A percentile compares a stretch with the other conserved stretches of the same genome.
These are phyloP conservation scores for Rynchops niger DNA, from an alignment of 2,113 vertebrate genomes.

Conservation along the genomic window DNA sequence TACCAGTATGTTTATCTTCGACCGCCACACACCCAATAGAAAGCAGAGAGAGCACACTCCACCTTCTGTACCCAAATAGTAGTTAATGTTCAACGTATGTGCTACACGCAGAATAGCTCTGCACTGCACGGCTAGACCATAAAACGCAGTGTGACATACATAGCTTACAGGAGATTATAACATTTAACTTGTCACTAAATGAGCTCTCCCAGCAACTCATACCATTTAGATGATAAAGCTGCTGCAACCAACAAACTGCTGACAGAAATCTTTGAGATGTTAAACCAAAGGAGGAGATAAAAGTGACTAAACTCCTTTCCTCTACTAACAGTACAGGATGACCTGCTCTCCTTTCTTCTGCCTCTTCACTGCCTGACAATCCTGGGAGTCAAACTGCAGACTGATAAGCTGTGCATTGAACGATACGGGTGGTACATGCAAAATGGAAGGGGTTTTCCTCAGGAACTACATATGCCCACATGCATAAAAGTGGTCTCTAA, in stretches of 20 bases:
- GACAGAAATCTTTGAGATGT: neutral
- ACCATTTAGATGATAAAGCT: neutral
- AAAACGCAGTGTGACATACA: slow-evolving; percentile 5
- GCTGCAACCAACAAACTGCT: neutral
- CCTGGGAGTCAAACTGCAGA: neutral
- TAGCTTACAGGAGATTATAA: neutral
- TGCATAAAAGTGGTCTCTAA: neutral
- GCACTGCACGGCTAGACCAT: neutral
- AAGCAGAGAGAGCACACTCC: neutral
- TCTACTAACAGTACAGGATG: neutral
- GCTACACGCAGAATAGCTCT: neutral
- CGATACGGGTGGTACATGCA: neutral
- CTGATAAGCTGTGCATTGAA: neutral
- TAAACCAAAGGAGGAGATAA: neutral
- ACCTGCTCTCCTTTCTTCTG: neutral
- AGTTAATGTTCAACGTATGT: slow-evolving; percentile 32
- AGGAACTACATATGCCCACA: neutral
- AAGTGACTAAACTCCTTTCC: neutral
- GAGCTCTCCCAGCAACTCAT: neutral
- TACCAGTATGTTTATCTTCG: neutral
- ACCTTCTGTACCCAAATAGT: neutral
- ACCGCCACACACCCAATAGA: neutral
- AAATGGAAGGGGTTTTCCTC: neutral
- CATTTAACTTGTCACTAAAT: neutral
- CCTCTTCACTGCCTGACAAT: neutral